These are phyloP conservation scores for Oplegnathus fasciatus DNA, from an alignment of 2,113 vertebrate species.

Conservation along the genomic window DNA sequence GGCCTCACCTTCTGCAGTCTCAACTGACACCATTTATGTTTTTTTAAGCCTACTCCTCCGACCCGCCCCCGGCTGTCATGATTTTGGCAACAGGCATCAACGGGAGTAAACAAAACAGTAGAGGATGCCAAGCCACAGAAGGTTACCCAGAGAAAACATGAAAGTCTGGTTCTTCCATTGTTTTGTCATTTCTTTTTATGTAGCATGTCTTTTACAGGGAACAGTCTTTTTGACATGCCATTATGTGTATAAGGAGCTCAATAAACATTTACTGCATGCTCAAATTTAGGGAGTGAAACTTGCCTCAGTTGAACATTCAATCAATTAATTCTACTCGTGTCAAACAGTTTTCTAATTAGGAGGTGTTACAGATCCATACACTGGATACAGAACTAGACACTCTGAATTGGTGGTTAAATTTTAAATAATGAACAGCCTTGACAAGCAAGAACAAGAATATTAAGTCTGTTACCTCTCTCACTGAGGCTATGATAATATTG, in stretches of 20 bases:
- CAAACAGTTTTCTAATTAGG: neutral
- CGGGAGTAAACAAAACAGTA: conserved; percentile 41
- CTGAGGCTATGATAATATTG: neutral
- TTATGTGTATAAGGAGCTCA: neutral
- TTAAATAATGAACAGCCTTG: neutral
- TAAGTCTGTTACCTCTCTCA: neutral
- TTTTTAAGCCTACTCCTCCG: neutral
- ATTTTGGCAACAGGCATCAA: conserved; percentile 42
- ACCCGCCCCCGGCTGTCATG: conserved; percentile 14
- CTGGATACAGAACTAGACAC: neutral
- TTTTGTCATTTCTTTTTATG: neutral
- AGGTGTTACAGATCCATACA: neutral
- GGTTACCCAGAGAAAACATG: conserved; percentile 21
- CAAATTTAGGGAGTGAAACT: neutral
- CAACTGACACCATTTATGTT: conserved; percentile 4
- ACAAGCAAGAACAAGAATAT: neutral
- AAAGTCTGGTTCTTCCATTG: conserved; percentile 12
- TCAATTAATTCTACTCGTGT: neutral
- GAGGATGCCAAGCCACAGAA: conserved; percentile 39
- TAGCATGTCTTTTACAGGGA: neutral
- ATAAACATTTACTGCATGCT: neutral
- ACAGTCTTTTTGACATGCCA: neutral
- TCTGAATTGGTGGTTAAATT: neutral
- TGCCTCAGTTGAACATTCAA: neutral
- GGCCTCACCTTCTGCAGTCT: neutral